A percentile compares a stretch with the other conserved stretches of the same genome.
phyloP scores from a whole-genome alignment of 2,888 invertebrate species.

The Aspidiotus destructor region DNA sequence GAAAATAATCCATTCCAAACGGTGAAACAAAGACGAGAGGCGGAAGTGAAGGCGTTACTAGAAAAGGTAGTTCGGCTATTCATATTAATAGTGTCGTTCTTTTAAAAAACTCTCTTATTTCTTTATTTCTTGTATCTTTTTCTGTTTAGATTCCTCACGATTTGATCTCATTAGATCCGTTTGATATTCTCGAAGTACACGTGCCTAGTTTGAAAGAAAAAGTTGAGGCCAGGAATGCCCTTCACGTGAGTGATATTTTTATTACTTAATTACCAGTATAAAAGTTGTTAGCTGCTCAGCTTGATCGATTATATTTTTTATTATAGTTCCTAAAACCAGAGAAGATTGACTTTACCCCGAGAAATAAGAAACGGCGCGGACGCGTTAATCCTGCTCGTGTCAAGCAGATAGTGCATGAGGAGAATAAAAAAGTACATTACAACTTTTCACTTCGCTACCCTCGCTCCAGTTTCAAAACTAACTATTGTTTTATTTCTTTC shows the following conservation, averaged over 20 bases:
- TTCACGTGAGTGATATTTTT: constrained; percentile 49
- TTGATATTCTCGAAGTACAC: constrained; percentile 72
- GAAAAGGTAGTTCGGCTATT: constrained; percentile 59
- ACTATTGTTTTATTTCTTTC: constrained; percentile 23
- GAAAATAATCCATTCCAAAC: constrained; percentile 94
- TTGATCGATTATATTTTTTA: constrained; percentile 37
- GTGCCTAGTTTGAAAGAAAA: constrained; percentile 65
- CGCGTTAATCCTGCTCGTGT: constrained; percentile 60
- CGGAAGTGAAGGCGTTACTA: constrained; percentile 86
- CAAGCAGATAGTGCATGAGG: constrained; percentile 65
- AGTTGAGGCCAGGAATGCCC: constrained; percentile 61
- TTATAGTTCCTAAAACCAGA: constrained; percentile 66
- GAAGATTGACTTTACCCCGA: constrained; percentile 63
- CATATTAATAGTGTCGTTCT: constrained; percentile 14
- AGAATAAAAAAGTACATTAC: constrained; percentile 52
- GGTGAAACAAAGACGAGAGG: constrained; percentile 78
- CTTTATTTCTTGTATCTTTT: constrained; percentile 2
- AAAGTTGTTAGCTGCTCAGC: not conserved
- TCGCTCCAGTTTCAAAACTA: not conserved
- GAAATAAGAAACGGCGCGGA: constrained; percentile 66
- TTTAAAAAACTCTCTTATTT: constrained; percentile 11
- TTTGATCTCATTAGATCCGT: constrained; percentile 80
- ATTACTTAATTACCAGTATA: not conserved
- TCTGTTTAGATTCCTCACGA: constrained; percentile 68
- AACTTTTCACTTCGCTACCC: constrained; percentile 34